A percentile compares a stretch with the other conserved stretches of the same genome.
phyloP scores from a whole-genome alignment of 2,113 vertebrate genomes.

The Alligator mississippiensis region DNA sequence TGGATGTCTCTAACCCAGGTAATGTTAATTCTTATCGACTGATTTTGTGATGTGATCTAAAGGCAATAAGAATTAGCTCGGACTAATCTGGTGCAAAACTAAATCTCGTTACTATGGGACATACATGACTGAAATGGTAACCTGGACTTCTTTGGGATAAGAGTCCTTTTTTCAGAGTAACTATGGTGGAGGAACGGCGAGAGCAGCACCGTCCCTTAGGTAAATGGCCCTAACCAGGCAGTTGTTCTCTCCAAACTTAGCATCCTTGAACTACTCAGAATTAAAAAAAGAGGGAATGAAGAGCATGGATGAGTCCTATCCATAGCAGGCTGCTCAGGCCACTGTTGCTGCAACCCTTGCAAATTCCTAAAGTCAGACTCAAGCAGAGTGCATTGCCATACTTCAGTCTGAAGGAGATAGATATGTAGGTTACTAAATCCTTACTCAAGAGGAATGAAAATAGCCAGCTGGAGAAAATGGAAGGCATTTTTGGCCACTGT shows the following conservation, averaged over 20 bases:
- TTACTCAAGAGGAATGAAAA: not conserved
- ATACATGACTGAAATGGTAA: not conserved
- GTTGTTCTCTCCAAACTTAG: not conserved
- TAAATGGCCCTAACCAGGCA: not conserved
- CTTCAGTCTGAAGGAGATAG: not conserved
- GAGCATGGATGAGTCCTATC: not conserved
- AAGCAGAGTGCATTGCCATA: not conserved
- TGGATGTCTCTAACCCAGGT: not conserved
- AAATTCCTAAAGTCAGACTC: not conserved
- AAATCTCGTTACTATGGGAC: not conserved
- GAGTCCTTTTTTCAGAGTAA: not conserved
- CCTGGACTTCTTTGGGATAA: not conserved
- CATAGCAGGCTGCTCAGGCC: not conserved
- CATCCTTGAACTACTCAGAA: not conserved
- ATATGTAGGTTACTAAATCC: not conserved
- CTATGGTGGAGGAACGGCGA: not conserved
- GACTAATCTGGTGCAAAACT: not conserved
- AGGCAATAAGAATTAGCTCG: not conserved
- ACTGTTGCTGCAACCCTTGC: not conserved
- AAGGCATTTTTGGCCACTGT: not conserved
- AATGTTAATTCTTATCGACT: rapidly evolving
- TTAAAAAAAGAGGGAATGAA: not conserved
- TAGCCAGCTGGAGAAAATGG: not conserved
- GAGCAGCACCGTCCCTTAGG: not conserved
- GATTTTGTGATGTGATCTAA: not conserved